phyloP scores from a whole-genome alignment of 2,113 vertebrate genomes.

The Centropus bengalensis region DNA sequence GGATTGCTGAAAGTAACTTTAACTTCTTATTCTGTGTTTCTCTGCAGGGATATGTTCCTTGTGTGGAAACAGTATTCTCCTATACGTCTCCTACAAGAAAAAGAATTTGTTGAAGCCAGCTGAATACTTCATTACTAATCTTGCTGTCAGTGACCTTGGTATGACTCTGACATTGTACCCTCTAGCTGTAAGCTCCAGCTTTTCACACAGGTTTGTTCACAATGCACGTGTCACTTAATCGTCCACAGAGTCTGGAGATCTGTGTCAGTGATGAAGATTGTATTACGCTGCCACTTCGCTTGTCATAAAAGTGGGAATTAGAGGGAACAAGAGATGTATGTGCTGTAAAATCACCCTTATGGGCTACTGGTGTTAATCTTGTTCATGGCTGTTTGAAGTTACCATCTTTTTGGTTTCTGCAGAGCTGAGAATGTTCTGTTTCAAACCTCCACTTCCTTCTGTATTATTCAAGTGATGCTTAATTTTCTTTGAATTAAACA shows the following conservation, averaged over 20 bases:
- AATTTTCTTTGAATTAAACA: neutral
- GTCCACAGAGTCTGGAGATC: neutral
- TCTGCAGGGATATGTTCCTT: conserved; percentile 79
- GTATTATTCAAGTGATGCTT: neutral
- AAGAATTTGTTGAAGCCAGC: conserved; percentile 81
- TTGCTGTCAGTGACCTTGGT: conserved; percentile 82
- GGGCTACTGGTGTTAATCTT: neutral
- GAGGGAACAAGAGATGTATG: neutral
- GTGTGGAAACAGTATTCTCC: conserved; percentile 78
- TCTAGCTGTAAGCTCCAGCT: conserved; percentile 81
- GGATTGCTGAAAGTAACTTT: neutral
- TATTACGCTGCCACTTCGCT: neutral
- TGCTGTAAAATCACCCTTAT: neutral
- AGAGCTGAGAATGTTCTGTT: neutral
- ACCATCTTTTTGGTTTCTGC: neutral
- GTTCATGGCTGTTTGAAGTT: neutral
- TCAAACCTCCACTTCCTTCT: neutral
- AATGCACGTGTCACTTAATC: neutral
- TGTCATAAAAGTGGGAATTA: neutral
- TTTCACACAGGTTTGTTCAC: conserved; percentile 81
- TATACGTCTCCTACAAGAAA: conserved; percentile 82
- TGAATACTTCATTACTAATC: conserved; percentile 84
- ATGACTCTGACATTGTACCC: conserved; percentile 84
- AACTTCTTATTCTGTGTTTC: neutral
- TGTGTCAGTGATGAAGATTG: neutral